Evolutionary conservation across 23 tunicate genomes (phyloP).

Genomic region (Diplosoma virens): DNA sequence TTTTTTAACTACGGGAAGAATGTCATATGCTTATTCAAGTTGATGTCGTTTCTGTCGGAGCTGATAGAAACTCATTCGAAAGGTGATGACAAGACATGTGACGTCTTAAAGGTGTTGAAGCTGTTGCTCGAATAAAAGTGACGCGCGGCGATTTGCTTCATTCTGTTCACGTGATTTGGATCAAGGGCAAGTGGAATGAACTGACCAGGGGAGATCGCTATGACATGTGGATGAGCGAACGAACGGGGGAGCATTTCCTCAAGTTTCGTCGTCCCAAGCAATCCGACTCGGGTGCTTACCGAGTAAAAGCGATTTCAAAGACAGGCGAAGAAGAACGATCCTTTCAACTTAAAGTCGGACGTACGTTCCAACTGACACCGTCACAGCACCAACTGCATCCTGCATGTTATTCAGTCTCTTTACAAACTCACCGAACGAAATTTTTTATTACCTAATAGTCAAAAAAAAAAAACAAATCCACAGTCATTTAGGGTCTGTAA

Average conservation of each 20-base stretch:
- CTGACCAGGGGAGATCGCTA: constrained; percentile 94
- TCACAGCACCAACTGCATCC: too few species aligned
- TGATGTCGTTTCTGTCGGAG: too few species aligned
- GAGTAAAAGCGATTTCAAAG: constrained; percentile 71
- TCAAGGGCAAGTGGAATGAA: constrained; percentile 99
- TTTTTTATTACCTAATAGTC: too few species aligned
- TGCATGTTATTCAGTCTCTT: too few species aligned
- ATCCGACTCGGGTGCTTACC: constrained; percentile 78
- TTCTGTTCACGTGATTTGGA: constrained; percentile 79
- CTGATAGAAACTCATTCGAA: too few species aligned
- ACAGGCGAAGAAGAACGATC: constrained; percentile 79
- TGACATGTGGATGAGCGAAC: constrained; percentile 77
- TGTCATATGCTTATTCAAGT: too few species aligned
- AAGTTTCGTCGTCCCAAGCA: constrained; percentile 82
- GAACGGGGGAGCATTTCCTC: constrained; percentile 70
- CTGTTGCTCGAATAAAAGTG: constrained; percentile 58
- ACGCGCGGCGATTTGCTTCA: constrained; percentile 61
- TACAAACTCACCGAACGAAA: too few species aligned
- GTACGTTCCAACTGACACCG: constrained; percentile 63
- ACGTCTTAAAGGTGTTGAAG: constrained; percentile 81
- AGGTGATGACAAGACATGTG: constrained; percentile 14
- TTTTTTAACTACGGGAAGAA: too few species aligned
- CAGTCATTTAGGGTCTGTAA: too few species aligned
- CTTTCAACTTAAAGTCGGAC: constrained; percentile 85
- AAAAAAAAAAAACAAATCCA: too few species aligned